Evolutionary conservation across 2,888 invertebrate genomes (phyloP), one percentile per base, ranked within the genome.

Genomic region (Sinopyrophorus schimmeli): DNA sequence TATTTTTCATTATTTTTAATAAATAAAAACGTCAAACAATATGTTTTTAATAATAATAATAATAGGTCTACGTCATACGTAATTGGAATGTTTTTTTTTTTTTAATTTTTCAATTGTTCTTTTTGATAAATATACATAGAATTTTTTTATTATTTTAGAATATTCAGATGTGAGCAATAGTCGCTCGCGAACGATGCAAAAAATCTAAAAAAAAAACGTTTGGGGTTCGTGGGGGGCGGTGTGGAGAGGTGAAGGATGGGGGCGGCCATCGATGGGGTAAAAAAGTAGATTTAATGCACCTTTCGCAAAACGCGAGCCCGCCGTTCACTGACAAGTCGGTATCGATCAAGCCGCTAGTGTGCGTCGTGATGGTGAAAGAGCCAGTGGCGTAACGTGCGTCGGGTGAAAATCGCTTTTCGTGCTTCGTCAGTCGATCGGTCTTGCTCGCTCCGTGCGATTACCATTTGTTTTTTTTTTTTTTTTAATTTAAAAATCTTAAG

Each of bases 141-240:
- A 71, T 70, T 71, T 68, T 66, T 68, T 72, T 71, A 70, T 73
- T 68, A 69, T 71, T 67, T 73, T 73, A 73, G 73, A 74, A 74
- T 73, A 74, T 73, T 69, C 67, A 72, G 68, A 71, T 71, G 71
- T 74, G 74, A 74, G 74, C 73, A 73, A 73, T 72, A 72, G 69
- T 69, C 52, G 47, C 52, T 52, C 52, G 52, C 47, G 41, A 50
- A 39, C 23, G 52, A 44, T 55, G 64, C 61, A 61, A 44, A 23
- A 15, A 52, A 38, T 46, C 28, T 35, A 21, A n/a, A n/a, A n/a
- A n/a, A n/a, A n/a, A n/a, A n/a, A n/a, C n/a, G n/a, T n/a, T n/a
- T n/a, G n/a, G n/a, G n/a, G 12, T 14, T 12, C 17, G 14, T 5
- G 60, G n/a, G n/a, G n/a, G n/a, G n/a, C n/a, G n/a, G n/a, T n/a